Evolutionary conservation across 2,888 invertebrate genomes (phyloP).

Genomic region (Ophion costatus): DNA sequence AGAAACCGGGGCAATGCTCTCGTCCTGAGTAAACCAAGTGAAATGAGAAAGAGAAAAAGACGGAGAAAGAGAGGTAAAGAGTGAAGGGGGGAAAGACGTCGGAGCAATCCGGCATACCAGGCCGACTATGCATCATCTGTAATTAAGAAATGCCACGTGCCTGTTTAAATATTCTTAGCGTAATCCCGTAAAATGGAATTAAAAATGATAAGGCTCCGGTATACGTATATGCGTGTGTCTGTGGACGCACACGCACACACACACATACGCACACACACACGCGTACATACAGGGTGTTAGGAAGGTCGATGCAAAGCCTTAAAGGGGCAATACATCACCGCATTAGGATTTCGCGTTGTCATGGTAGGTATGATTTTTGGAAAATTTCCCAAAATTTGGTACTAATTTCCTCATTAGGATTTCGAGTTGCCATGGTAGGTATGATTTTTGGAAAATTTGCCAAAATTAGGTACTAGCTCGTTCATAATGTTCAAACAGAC

Average conservation of each 20-base stretch:
- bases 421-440: too few species aligned
- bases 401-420: too few species aligned
- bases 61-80: not conserved
- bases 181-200: conserved; percentile 78
- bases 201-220: conserved; percentile 74
- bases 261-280: not conserved
- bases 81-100: conserved; percentile 42
- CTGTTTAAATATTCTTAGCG: conserved; percentile 78
- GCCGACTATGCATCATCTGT: conserved; percentile 76
- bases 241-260: not conserved
- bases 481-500: too few species aligned
- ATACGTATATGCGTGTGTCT: conserved; percentile 3
- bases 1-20: conserved; percentile 29
- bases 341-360: too few species aligned
- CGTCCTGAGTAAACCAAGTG: conserved; percentile 27
- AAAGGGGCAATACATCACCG: too few species aligned
- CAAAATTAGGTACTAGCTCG: too few species aligned
- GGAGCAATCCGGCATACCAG: conserved; percentile 63
- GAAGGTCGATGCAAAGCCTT: too few species aligned
- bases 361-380: too few species aligned
- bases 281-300: too few species aligned
- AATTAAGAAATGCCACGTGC: conserved; percentile 79
- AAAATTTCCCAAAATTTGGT: too few species aligned
- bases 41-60: conserved; percentile 33
- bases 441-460: too few species aligned